These are phyloP conservation scores for Glaucomys volans DNA, from an alignment of 2,113 vertebrate genomes.

Conservation along the genomic window DNA sequence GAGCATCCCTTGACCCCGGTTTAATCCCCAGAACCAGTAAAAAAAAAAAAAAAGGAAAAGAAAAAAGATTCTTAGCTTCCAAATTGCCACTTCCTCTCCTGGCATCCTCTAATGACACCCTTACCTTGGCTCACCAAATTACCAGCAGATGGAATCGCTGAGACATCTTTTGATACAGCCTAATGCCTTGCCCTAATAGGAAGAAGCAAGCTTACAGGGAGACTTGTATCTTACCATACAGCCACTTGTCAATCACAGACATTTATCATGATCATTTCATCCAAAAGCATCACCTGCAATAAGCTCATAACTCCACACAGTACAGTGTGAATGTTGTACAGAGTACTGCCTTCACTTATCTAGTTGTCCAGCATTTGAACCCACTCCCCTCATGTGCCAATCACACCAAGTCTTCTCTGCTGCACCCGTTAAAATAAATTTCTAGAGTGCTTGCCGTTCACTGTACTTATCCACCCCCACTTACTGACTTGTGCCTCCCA, in stretches of 20 bases:
- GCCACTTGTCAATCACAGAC: background rate
- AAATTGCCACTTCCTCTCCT: background rate
- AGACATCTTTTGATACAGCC: background rate
- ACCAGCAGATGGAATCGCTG: background rate
- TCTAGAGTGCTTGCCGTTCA: background rate
- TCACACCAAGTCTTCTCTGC: background rate
- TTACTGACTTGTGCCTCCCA: background rate
- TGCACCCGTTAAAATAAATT: background rate
- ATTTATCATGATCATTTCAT: background rate
- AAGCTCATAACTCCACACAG: background rate
- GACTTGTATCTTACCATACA: background rate
- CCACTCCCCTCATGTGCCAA: background rate
- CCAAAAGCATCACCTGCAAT: background rate
- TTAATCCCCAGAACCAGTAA: background rate
- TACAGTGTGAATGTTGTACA: rapidly evolving
- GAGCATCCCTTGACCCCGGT: background rate
- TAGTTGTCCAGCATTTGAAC: background rate
- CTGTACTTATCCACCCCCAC: background rate
- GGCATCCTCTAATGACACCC: background rate
- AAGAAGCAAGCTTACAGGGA: too few relatives aligned
- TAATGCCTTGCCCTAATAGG: background rate
- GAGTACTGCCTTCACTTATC: background rate
- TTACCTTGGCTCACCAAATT: background rate
- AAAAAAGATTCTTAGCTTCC: background rate
- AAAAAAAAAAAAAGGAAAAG: too few relatives aligned